Evolutionary conservation across 2,888 invertebrate genomes (phyloP).

Genomic region (Chydorus sphaericus): DNA sequence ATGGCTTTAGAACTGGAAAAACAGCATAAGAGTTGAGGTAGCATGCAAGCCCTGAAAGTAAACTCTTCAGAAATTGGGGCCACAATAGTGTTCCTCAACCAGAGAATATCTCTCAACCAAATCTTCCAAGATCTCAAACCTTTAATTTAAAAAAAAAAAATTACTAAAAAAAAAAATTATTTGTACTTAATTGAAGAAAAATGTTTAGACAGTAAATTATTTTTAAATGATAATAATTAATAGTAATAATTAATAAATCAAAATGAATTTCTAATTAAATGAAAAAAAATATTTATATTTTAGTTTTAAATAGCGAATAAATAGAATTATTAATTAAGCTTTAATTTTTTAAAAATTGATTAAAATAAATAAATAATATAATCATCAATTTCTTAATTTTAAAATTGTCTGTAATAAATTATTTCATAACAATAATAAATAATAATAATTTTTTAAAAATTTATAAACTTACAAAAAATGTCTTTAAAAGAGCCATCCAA

Average conservation of each 20-base stretch:
- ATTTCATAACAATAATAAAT: neutral
- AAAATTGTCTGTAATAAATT: too few species aligned
- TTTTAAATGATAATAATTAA: too few species aligned
- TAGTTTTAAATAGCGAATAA: too few species aligned
- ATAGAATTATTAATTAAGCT: too few species aligned
- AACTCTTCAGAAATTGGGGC: conserved; percentile 92
- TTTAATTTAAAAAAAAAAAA: neutral
- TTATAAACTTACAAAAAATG: conserved; percentile 10
- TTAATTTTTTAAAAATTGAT: too few species aligned
- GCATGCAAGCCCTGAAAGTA: conserved; percentile 88
- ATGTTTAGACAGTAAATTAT: too few species aligned
- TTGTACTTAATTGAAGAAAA: too few species aligned
- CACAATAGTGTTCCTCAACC: conserved; percentile 77
- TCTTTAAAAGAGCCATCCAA: conserved; percentile 25
- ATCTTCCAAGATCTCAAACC: conserved; percentile 40
- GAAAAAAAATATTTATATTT: too few species aligned
- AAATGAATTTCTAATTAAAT: too few species aligned
- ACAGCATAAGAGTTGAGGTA: conserved; percentile 73
- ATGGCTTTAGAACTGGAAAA: conserved; percentile 58
- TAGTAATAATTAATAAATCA: conserved; percentile 15
- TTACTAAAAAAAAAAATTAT: too few species aligned
- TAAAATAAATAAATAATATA: too few species aligned
- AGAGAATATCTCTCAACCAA: conserved; percentile 55
- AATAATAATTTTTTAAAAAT: conserved; percentile 9
- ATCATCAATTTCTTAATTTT: too few species aligned